Evolutionary conservation across 2,113 vertebrate genomes (phyloP), one percentile per base, ranked within the genome.

Genomic region (Malaclemys terrapin): DNA sequence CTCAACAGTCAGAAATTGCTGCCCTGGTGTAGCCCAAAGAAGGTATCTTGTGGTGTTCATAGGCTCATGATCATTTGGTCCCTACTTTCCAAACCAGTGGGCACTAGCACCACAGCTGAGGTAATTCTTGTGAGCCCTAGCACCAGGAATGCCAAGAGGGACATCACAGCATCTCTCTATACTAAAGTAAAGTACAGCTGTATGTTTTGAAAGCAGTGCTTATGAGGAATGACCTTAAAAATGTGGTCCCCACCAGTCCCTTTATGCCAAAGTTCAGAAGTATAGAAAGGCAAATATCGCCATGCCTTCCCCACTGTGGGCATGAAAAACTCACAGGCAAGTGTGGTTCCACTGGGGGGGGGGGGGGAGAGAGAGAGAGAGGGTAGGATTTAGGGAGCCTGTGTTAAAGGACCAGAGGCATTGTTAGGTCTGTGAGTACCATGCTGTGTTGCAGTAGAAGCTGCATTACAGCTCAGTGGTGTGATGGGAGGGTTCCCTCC

Each of bases 371-470:
- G 11, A 42, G 11, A 42, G 7, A 6, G 35, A 5, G 57, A 11
- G 10, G 75, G 79, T 24, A 1, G 7, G 9, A 76, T 45, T 24
- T 1, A 9, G 16, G 29, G 10, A 1, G 2, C n/a, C 80, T 84
- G 16, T 11, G 45, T 24, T 27, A 9, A 78, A 3, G 20, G 47
- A 1, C 4, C 1, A 0, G 10, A 49, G 75, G 20, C 24, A 69
- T 80, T 49, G 8, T 31, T 1, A 1, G 6, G 14, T 38, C 29
- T 59, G 5, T 0, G 0, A 29, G 10, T 31, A 53, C 0, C 0
- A 16, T 0, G 0, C 65, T 53, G 11, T 31, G 5, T 8, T 0
- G 0, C 0, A 1, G 65, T 50, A 56, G 27, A 5, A 1, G 13
- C 13, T 19, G 27, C 50, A 76, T 16, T 78, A 25, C 75, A 78